phyloP scores from a whole-genome alignment of 2,888 invertebrate species.

The Drosophila rellima region DNA sequence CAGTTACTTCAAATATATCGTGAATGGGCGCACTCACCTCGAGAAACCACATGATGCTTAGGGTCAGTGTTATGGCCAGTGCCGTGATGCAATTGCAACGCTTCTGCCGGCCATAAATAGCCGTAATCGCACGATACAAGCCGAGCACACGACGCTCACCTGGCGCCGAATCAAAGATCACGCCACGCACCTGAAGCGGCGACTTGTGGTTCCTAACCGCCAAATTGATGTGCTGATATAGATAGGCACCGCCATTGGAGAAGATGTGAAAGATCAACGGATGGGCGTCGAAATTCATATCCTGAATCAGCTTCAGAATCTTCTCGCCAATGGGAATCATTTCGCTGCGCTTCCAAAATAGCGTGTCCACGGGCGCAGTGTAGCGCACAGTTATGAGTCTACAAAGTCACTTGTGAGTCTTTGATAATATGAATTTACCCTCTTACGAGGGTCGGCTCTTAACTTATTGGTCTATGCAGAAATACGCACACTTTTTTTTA shows the following conservation, averaged over 20 bases:
- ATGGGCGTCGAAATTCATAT: constrained; percentile 89
- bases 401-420: neutral
- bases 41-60: constrained; percentile 88
- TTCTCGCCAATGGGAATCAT: constrained; percentile 89
- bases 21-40: constrained; percentile 86
- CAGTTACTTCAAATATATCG: neutral
- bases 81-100: constrained; percentile 87
- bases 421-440: neutral
- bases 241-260: constrained; percentile 91
- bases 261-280: constrained; percentile 91
- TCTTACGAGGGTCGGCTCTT: neutral
- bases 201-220: constrained; percentile 87
- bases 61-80: constrained; percentile 86
- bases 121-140: constrained; percentile 88
- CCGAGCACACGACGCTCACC: constrained; percentile 87
- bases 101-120: constrained; percentile 88
- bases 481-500: no score
- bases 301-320: constrained; percentile 88
- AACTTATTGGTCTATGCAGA: no score
- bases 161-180: constrained; percentile 91
- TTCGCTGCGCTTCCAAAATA: constrained; percentile 88
- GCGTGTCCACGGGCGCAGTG: constrained; percentile 89
- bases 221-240: constrained; percentile 89
- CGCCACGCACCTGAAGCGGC: constrained; percentile 87
- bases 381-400: constrained; percentile 91